These are phyloP conservation scores for Takifugu rubripes DNA, from an alignment of 2,797 vertebrate species.

Conservation along the genomic window DNA sequence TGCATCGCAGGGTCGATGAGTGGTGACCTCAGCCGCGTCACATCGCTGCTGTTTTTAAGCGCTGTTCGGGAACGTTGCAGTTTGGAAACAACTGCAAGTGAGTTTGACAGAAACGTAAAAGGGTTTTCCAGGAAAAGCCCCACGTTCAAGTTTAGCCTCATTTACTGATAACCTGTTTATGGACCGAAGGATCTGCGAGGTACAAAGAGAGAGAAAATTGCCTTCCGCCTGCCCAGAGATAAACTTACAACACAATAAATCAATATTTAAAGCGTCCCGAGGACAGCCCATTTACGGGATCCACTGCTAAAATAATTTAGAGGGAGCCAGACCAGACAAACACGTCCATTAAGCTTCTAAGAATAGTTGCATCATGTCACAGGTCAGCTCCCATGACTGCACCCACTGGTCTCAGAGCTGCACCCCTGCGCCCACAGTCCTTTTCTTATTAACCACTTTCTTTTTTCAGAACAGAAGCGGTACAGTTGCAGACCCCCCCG, in stretches of 20 bases:
- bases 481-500: no score
- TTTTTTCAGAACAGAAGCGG: no score
- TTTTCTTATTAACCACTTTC: no score
- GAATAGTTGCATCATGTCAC: constrained; percentile 53
- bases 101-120: not conserved
- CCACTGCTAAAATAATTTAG: constrained; percentile 45
- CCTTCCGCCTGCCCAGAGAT: constrained; percentile 3
- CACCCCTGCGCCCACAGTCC: constrained; percentile 3
- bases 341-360: constrained; percentile 50
- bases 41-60: not conserved
- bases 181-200: constrained; percentile 5
- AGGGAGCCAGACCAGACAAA: constrained; percentile 27
- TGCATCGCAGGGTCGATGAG: constrained; percentile 25
- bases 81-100: not conserved
- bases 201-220: constrained; percentile 21
- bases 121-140: not conserved
- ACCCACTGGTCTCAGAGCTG: constrained; percentile 23
- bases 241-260: constrained; percentile 26
- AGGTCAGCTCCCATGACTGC: constrained; percentile 36
- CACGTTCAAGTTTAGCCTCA: constrained; percentile 7
- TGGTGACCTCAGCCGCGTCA: constrained; percentile 1
- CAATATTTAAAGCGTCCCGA: constrained; percentile 51
- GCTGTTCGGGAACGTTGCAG: not conserved
- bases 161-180: constrained; percentile 19
- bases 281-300: constrained; percentile 45